These are phyloP conservation scores for Stegana nigrithorax DNA, from an alignment of 2,888 invertebrate species.

Conservation along the genomic window DNA sequence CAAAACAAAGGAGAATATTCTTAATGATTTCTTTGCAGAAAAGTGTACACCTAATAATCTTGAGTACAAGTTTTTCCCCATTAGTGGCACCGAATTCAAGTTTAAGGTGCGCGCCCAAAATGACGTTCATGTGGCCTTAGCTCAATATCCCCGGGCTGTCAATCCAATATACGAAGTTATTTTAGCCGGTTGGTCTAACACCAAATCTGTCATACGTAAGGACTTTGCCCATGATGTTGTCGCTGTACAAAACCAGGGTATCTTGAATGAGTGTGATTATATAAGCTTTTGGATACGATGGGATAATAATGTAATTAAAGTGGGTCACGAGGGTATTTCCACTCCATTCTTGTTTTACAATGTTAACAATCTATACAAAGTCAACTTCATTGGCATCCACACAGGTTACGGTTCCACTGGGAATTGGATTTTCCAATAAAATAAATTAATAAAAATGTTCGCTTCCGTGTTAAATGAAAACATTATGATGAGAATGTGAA, in stretches of 20 bases:
- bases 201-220: not conserved
- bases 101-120: not conserved
- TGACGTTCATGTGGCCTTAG: not conserved
- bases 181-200: not conserved
- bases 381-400: not conserved
- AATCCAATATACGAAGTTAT: not conserved
- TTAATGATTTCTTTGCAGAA: too few relatives aligned
- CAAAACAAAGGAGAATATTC: too few relatives aligned
- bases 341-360: not conserved
- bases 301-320: not conserved
- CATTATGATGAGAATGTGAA: too few relatives aligned
- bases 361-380: not conserved
- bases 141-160: not conserved
- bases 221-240: not conserved
- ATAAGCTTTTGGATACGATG: not conserved
- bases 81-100: not conserved
- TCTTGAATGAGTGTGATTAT: not conserved
- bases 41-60: not conserved
- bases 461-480: too few relatives aligned
- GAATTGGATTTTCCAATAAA: slow-evolving; percentile 12
- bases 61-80: not conserved
- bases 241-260: not conserved
- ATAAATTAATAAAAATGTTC: too few relatives aligned
- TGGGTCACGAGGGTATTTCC: not conserved
- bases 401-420: not conserved